A percentile compares a stretch with the other conserved stretches of the same genome.
phyloP scores from a whole-genome alignment of 2,888 invertebrate genomes.

The Zeuzera pyrina region DNA sequence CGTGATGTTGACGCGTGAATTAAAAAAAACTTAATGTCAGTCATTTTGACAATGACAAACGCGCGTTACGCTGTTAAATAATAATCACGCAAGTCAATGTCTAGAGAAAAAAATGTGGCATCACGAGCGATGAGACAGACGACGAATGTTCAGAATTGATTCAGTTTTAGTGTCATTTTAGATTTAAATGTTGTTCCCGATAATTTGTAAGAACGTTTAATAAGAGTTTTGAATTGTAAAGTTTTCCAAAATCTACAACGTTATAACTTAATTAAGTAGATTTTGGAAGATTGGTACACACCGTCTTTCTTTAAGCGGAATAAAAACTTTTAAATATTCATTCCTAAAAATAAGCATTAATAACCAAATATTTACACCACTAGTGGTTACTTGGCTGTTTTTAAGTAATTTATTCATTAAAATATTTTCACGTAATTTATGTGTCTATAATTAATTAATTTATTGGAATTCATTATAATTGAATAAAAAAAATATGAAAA shows the following conservation, averaged over 20 bases:
- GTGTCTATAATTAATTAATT: constrained; percentile 71
- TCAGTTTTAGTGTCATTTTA: constrained; percentile 50
- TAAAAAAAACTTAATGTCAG: too few species aligned
- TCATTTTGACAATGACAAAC: too few species aligned
- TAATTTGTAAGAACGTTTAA: constrained; percentile 61
- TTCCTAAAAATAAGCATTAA: constrained; percentile 66
- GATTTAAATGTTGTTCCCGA: constrained; percentile 67
- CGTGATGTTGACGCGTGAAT: too few species aligned
- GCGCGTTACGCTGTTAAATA: too few species aligned
- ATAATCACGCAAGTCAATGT: too few species aligned
- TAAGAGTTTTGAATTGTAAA: constrained; percentile 31
- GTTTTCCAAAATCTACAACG: constrained; percentile 36
- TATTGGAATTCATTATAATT: constrained; percentile 68
- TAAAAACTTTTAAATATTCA: constrained; percentile 63
- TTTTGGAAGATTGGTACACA: constrained; percentile 42
- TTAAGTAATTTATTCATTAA: constrained; percentile 64
- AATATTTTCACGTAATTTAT: constrained; percentile 71
- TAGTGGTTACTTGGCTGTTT: constrained; percentile 69
- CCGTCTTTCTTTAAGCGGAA: constrained; percentile 45
- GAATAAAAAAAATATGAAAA: constrained; percentile 60
- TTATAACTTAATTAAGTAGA: constrained; percentile 7
- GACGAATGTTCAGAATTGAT: constrained; percentile 13
- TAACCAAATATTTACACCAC: constrained; percentile 68
- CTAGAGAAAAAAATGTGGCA: too few species aligned
- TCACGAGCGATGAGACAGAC: too few species aligned